Evolutionary conservation across 2,888 invertebrate species (phyloP), one percentile per base, ranked within the genome.

Genomic region (Pristionchus exspectatus): DNA sequence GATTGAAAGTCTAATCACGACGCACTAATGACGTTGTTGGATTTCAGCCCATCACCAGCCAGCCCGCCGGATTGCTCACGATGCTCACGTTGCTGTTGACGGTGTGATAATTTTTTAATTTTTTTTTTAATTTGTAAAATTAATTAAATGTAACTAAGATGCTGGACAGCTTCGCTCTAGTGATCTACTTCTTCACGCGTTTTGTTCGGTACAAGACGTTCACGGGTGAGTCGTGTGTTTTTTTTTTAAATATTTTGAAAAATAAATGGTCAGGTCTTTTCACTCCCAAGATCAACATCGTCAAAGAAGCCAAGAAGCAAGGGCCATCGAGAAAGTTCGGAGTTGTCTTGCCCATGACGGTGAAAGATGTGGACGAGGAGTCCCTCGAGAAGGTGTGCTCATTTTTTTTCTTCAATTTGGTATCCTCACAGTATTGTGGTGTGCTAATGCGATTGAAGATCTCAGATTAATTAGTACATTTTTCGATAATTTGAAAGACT

Each of bases 201-300:
- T 81, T 81, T 18, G 33, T 81, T 2, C 24, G 81, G 9, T 81
- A 81, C 81, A 81, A 81, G 81, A 81, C 81, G n/a, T 81, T 81
- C 54, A 44, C 81, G 16, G 81, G 81, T 81, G 27, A 81, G 81
- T 33, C 0, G 27, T 54, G 81, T 21, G 2, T 12, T 59, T 5
- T 59, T 18, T 38, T 38, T 38, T 38, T 38, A 4, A n/a, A n/a
- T n/a, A 18, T 21, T 1, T 24, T 21, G 63, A 63, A 9, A 54
- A 54, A n/a, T n/a, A n/a, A n/a, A n/a, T n/a, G n/a, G 54, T n/a
- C n/a, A 81, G 81, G 81, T 81, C 27, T 81, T 27, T 81, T 81
- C 81, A 81, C 81, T 1, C 81, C 50, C n/a, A 81, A 81, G 50
- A 81, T 81, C 50, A 54, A 81, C 50, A 30, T 81, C 7, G 50